Base-by-base conservation (phyloP, 2,888 invertebrate genomes). In the Tridacna gigas region DNA sequence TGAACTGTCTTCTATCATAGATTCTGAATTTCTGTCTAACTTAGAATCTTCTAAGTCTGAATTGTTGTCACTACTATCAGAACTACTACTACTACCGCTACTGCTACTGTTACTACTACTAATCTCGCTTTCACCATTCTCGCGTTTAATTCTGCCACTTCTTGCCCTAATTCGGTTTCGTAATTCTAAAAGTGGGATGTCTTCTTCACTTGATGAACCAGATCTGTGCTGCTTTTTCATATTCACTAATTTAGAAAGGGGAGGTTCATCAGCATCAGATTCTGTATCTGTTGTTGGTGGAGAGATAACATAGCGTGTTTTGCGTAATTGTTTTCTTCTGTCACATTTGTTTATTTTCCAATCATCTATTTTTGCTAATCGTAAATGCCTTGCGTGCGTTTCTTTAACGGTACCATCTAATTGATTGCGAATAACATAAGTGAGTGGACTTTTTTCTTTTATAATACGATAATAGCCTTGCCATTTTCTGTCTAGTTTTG, bases 401-500 rank as follows among this genome's bases (percentile, higher is more conserved):
- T 66, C 61, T 18, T 28, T 77, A 18, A 45, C 60, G 15, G 26
- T 37, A 7, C 61, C 67, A 26, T 77, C 73, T 56, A 81, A 69
- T 22, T 77, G 76, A 65, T 77, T 81, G 71, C 69, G 73, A 45
- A 81, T 48, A 0, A 48, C 63, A 71, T 63, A 81, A 20, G 73
- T 73, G 9, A 76, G 67, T 26, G 71, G 85, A 28, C 71, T 26
- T 51, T 47, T 76, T 73, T 80, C 56, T 71, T 82, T 67, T 5
- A 73, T 71, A n/a, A 83, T 80, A 12, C 77, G 25, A 67, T 56
- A 82, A 71, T 65, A 82, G 0, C 74, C 74, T 25, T 22, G 25
- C 85, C 85, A 82, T 48, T 69, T 79, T 45, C 65, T 61, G 13
- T 79, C 65, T 56, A 80, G 48, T 66, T 85, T 80, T 73, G 51